Conservation (phyloP, 2,113 vertebrate genomes). For the Siniperca knerii region DNA sequence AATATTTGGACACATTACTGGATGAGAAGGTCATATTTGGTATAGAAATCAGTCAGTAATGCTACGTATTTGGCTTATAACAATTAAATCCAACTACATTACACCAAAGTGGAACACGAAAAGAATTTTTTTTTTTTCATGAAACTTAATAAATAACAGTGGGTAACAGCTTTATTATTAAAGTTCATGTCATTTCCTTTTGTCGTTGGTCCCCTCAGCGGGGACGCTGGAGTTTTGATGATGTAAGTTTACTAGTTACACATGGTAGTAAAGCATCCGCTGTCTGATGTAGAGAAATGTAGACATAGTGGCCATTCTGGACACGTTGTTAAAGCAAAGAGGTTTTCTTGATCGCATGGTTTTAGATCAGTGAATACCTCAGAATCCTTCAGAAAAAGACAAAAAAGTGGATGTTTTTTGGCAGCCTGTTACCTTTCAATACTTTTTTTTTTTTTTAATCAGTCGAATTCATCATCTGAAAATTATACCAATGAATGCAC, state of each 20-base stretch:
- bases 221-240: slow-evolving; percentile 84
- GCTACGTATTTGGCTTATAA: background rate
- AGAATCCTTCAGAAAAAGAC: slow-evolving; percentile 47
- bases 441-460: background rate
- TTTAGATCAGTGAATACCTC: background rate
- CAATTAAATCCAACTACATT: background rate
- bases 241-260: slow-evolving; percentile 72
- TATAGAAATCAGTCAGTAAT: background rate
- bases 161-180: background rate
- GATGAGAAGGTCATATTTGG: background rate
- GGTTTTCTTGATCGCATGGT: background rate
- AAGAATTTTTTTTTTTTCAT: background rate
- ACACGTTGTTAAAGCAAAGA: background rate
- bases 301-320: background rate
- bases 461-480: background rate
- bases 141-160: background rate
- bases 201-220: slow-evolving; percentile 58
- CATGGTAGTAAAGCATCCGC: slow-evolving; percentile 2
- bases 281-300: slow-evolving; percentile 25
- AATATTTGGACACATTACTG: background rate
- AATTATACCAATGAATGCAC: background rate
- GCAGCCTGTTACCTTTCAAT: background rate
- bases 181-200: slow-evolving; percentile 3
- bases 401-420: background rate
- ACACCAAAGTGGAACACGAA: background rate